Evolutionary conservation across 1,140 invertebrate species (phyloP), one percentile per base, ranked within the genome.

Genomic region (Caenorhabditis remanei): DNA sequence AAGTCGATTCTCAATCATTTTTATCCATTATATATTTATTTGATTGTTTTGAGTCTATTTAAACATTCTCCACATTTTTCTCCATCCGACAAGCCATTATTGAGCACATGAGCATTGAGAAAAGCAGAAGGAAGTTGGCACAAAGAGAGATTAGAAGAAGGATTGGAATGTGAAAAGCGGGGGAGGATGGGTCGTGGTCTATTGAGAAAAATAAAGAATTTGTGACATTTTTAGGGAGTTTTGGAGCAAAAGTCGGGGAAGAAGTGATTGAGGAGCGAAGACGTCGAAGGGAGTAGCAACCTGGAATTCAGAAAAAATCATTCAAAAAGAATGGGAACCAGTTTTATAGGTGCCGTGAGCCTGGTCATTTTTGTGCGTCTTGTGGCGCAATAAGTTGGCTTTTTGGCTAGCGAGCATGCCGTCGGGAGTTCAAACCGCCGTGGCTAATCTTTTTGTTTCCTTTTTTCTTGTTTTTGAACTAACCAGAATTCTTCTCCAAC

Each of bases 401-500:
- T 32, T 32, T 32, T 32, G 32, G 32, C 32, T 32, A 32, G 32
- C 2, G 32, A 32, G 32, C 2, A 2, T 32, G 32, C 0, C 1
- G 32, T 32, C 32, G 32, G 2, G 32, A 2, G 32, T 32, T 32
- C 32, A 32, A 32, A 32, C 32, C 50, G 50, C 13, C 16, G 50
- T 53, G 16, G 50, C 50, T 0, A 53, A 53, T 8, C 11, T 53
- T 14, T 53, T 53, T 16, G 2, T 8, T 6, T 53, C 11, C 13
- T 53, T 53, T 11, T 50, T 50, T 50, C 50, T 1, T 53, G 13
- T 53, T 21, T 24, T 19, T 32, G 43, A 53, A 50, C 84, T 58
- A 5, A 87, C 86, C 86, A 41, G 55, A 79, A 65, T 75, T 87
- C 40, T 71, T 83, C 24, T 87, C 86, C 21, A 87, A 53, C 19